Evolutionary conservation across 2,113 vertebrate genomes (phyloP).

Genomic region (Lampris incognitus): DNA sequence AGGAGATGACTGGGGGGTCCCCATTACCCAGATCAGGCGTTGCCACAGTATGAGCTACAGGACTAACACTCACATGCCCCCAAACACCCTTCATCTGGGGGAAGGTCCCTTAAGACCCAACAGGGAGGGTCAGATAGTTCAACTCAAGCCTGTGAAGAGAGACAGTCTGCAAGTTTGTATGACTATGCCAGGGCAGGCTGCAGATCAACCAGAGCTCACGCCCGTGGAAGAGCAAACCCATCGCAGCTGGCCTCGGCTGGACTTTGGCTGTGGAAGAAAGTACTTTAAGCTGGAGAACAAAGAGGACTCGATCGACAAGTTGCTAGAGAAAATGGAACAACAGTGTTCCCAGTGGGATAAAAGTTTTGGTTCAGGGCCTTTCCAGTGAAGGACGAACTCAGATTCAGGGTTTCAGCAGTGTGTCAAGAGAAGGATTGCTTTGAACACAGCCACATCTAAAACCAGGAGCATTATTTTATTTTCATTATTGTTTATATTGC

Average conservation of each 20-base stretch:
- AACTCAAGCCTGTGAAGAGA: background rate
- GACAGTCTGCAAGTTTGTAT: slow-evolving; percentile 69
- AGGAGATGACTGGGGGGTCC: slow-evolving; percentile 14
- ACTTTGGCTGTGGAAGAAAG: slow-evolving; percentile 80
- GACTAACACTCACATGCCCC: slow-evolving; percentile 62
- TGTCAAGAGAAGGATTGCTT: background rate
- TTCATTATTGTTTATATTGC: slow-evolving; percentile 20
- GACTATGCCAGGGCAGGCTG: slow-evolving; percentile 57
- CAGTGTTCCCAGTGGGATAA: slow-evolving; percentile 70
- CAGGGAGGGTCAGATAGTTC: accelerated
- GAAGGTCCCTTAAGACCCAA: background rate
- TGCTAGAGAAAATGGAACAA: slow-evolving; percentile 79
- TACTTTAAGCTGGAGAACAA: slow-evolving; percentile 87
- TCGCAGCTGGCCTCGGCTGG: slow-evolving; percentile 91
- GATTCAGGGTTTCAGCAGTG: background rate
- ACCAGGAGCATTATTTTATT: background rate
- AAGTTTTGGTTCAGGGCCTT: slow-evolving; percentile 76
- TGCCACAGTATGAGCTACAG: slow-evolving; percentile 80
- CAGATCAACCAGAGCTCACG: slow-evolving; percentile 56
- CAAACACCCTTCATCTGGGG: background rate
- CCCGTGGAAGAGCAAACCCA: slow-evolving; percentile 81
- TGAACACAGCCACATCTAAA: background rate
- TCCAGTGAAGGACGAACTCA: slow-evolving; percentile 64
- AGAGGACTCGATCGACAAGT: slow-evolving; percentile 83
- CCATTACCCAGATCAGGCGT: slow-evolving; percentile 12